Percentiles rank a stretch among this genome's conserved stretches.
Conservation (phyloP, 2,113 vertebrate species). For the Vulpes ferrilata region DNA sequence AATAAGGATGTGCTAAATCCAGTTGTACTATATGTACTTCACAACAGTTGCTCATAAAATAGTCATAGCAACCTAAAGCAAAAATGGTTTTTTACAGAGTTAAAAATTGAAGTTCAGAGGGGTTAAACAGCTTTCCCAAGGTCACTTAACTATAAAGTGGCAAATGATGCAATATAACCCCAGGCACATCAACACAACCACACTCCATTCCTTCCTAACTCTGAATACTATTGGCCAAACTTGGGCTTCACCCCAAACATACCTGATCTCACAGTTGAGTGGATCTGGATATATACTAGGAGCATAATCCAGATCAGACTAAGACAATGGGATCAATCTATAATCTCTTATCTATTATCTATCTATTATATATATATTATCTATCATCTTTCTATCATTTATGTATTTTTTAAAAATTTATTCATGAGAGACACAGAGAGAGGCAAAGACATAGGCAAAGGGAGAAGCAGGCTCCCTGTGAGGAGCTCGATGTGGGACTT, state of each 20-base stretch:
- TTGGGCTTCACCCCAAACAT: accelerated
- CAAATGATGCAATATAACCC: background rate
- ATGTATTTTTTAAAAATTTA: too few species aligned
- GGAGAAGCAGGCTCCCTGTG: too few species aligned
- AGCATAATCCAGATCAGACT: background rate
- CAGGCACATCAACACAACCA: background rate
- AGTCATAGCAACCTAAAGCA: background rate
- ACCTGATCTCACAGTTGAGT: background rate
- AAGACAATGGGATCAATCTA: background rate
- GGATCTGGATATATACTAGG: background rate
- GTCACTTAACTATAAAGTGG: background rate
- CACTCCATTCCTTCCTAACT: background rate
- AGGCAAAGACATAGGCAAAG: too few species aligned
- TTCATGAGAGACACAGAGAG: too few species aligned
- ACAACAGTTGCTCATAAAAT: background rate
- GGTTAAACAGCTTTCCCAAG: background rate
- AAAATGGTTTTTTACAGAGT: background rate
- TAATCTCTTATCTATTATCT: background rate
- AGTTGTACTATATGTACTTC: background rate
- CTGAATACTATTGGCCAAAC: background rate
- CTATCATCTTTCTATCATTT: background rate
- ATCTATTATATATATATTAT: background rate
- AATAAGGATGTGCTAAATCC: background rate
- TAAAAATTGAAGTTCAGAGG: background rate
- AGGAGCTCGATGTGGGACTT: too few species aligned